Conservation (phyloP, 2,888 invertebrate genomes). For the Diarsia dahlii region DNA sequence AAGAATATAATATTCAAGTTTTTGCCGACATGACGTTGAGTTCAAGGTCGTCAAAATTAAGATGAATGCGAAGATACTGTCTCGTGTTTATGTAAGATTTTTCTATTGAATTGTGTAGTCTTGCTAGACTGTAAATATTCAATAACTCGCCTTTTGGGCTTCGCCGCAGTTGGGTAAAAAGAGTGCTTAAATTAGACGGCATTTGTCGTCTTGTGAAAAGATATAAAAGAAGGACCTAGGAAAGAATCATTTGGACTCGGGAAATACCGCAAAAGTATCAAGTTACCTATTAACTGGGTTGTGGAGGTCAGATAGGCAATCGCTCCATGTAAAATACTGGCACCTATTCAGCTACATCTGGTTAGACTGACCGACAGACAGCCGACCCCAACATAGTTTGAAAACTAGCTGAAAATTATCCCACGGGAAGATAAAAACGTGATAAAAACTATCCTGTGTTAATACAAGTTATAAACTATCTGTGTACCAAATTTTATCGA, state of each 20-base stretch:
- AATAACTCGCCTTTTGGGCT: no score
- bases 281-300: not conserved
- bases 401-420: no score
- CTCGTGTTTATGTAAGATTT: constrained; percentile 23
- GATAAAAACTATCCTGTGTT: no score
- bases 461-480: no score
- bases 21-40: not conserved
- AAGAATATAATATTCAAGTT: not conserved
- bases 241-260: not conserved
- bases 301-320: not conserved
- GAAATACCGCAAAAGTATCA: not conserved
- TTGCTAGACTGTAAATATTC: not conserved
- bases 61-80: not conserved
- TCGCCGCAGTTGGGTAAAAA: not conserved
- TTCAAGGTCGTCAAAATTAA: constrained; percentile 30
- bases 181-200: not conserved
- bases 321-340: not conserved
- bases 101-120: not conserved
- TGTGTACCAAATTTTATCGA: no score
- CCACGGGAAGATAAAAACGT: no score
- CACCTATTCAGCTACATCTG: not conserved
- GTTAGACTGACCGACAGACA: not conserved
- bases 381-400: not conserved
- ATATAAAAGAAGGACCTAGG: fast-evolving
- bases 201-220: not conserved